Percentiles rank a stretch among this genome's conserved stretches.
phyloP scores from a whole-genome alignment of 2,888 invertebrate genomes.

The Xanthorhoe designata region DNA sequence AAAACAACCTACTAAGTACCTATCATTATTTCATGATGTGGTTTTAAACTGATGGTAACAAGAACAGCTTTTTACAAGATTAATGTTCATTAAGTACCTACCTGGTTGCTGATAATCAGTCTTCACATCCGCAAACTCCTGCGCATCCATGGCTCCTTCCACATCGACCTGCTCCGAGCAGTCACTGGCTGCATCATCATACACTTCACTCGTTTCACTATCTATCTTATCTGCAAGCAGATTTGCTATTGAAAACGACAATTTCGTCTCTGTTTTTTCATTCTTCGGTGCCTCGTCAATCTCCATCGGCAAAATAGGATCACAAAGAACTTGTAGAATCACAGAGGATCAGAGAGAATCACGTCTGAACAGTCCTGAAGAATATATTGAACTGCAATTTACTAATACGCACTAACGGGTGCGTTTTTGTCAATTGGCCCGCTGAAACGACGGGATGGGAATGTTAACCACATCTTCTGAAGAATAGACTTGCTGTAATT shows the following conservation, averaged over 20 bases:
- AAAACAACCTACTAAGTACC: too few relatives aligned
- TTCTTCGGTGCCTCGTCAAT: slow-evolving; percentile 56
- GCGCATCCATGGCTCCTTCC: slow-evolving; percentile 66
- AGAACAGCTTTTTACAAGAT: too few relatives aligned
- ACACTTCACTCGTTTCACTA: slow-evolving; percentile 52
- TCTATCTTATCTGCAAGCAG: slow-evolving; percentile 73
- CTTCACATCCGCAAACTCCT: slow-evolving; percentile 64
- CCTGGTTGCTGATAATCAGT: slow-evolving; percentile 76
- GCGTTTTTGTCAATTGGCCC: slow-evolving; percentile 82
- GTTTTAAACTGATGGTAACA: too few relatives aligned
- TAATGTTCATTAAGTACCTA: too few relatives aligned
- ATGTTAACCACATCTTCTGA: slow-evolving; percentile 78
- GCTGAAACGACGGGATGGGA: slow-evolving; percentile 72
- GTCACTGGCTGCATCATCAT: slow-evolving; percentile 65
- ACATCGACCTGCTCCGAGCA: slow-evolving; percentile 76
- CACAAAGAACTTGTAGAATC: neutral
- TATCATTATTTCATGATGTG: too few relatives aligned
- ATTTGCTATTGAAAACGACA: slow-evolving; percentile 78
- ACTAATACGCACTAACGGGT: slow-evolving; percentile 76
- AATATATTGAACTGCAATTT: slow-evolving; percentile 54
- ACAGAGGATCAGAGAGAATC: neutral
- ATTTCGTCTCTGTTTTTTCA: slow-evolving; percentile 65
- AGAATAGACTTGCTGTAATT: slow-evolving; percentile 60
- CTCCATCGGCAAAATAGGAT: slow-evolving; percentile 52
- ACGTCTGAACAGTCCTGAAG: slow-evolving; percentile 14